Percentiles rank a stretch among this genome's conserved stretches.
Conservation (phyloP, 2,888 invertebrate species). For the Boloria selene region DNA sequence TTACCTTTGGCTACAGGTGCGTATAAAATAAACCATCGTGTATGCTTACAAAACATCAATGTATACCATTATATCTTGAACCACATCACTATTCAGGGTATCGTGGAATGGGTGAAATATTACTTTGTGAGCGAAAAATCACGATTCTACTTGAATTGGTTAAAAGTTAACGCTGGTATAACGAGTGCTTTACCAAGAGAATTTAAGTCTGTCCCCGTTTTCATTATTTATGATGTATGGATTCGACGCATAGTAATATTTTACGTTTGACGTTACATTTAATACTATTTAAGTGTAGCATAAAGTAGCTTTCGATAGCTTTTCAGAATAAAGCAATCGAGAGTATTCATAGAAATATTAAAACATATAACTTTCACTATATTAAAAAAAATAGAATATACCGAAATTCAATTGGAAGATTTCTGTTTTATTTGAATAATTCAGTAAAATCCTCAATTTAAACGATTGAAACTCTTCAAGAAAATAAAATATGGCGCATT, state of each 20-base stretch:
- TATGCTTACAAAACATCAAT: slow-evolving; percentile 33
- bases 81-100: slow-evolving; percentile 29
- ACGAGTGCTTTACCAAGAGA: slow-evolving; percentile 36
- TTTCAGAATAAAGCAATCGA: neutral
- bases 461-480: slow-evolving; percentile 8
- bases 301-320: neutral
- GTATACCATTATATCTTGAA: slow-evolving; percentile 40
- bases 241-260: slow-evolving; percentile 33
- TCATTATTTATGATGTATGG: slow-evolving; percentile 40
- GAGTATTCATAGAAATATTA: neutral
- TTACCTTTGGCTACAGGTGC: slow-evolving; percentile 44
- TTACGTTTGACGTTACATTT: slow-evolving; percentile 37
- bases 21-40: slow-evolving; percentile 44
- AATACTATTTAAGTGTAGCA: slow-evolving; percentile 5
- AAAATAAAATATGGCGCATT: slow-evolving; percentile 1
- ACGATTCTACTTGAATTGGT: slow-evolving; percentile 34
- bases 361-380: neutral
- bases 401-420: neutral
- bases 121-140: slow-evolving; percentile 29
- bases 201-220: slow-evolving; percentile 41
- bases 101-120: neutral
- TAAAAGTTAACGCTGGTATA: slow-evolving; percentile 30
- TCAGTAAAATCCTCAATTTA: neutral
- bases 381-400: neutral
- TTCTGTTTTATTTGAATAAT: too few relatives aligned